Evolutionary conservation across 2,888 invertebrate genomes (phyloP), one percentile per base, ranked within the genome.

Genomic region (Papilio gigon): DNA sequence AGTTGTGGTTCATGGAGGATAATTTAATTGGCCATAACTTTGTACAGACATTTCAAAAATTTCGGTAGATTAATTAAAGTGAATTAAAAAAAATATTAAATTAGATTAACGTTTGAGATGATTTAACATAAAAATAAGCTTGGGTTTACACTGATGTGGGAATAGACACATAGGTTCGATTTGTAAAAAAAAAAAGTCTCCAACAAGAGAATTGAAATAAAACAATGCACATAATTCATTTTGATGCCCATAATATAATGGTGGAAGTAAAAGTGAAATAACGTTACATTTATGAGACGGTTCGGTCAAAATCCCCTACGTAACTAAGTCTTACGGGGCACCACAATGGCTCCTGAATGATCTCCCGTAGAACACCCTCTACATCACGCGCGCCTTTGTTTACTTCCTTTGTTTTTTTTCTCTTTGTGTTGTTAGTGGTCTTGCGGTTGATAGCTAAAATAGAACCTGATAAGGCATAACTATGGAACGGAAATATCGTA

Each of bases 201-300:
- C 80, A 87, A 84, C 86, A 85, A 85, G 78, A 76, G 71, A 76
- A 74, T 75, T 78, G 76, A 78, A 20, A 33, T 61, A 80, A 84
- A 83, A 83, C 74, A 78, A 89, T 89, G 90, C 84, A 86, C 89
- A 89, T 90, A 85, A 90, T 89, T 90, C 87, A 89, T 88, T 80
- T 77, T 73, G 77, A 73, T 75, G 72, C 71, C 75, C 71, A 76
- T 75, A 80, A 74, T 71, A 77, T 73, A 76, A 74, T 77, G 76
- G 77, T 72, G 76, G 77, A 71, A 76, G 71, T 44, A 64, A 74
- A 76, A 74, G 75, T 74, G 74, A 76, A 76, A 78, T 77, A 77
- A 75, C 70, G 68, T 77, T 73, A 73, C 73, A 70, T 75, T 76
- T 72, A 72, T 70, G 72, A 71, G 72, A 68, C 68, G 70, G 71